phyloP scores from a whole-genome alignment of 2,888 invertebrate genomes.

The Acleris literana region DNA sequence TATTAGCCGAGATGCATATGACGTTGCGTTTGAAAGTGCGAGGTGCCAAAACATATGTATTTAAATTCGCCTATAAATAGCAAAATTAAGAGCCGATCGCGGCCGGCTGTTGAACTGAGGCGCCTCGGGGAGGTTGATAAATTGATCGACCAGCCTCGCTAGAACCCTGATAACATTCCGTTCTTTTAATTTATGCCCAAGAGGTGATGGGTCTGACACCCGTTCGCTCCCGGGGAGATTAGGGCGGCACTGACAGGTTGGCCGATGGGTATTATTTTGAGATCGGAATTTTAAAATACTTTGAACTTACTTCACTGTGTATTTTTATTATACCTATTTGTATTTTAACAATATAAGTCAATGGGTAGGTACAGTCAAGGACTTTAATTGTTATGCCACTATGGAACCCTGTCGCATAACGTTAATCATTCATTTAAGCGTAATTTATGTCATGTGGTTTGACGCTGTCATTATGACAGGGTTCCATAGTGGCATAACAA shows the following conservation, averaged over 20 bases:
- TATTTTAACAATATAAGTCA: too few species aligned
- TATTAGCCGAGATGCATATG: slow-evolving; percentile 18
- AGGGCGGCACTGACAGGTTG: slow-evolving; percentile 27
- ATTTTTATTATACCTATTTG: too few species aligned
- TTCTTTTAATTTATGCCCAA: slow-evolving; percentile 34
- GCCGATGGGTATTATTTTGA: not conserved
- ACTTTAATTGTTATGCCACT: too few species aligned
- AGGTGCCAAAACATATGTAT: slow-evolving; percentile 54
- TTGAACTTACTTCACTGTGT: slow-evolving; percentile 1
- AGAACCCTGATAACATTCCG: slow-evolving; percentile 25
- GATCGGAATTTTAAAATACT: slow-evolving; percentile 4
- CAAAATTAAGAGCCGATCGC: slow-evolving; percentile 61
- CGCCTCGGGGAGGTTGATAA: slow-evolving; percentile 51
- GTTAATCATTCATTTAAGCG: too few species aligned
- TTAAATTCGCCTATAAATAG: slow-evolving; percentile 64
- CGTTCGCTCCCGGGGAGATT: slow-evolving; percentile 29
- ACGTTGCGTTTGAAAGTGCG: slow-evolving; percentile 37
- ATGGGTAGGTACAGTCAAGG: too few species aligned
- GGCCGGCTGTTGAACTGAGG: slow-evolving; percentile 64
- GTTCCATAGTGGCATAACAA: too few species aligned
- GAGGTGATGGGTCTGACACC: slow-evolving; percentile 27
- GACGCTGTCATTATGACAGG: too few species aligned
- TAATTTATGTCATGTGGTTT: too few species aligned
- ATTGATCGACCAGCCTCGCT: slow-evolving; percentile 20
- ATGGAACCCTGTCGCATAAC: too few species aligned